These are phyloP conservation scores for Lasioglossum oenotherae DNA, from an alignment of 2,888 invertebrate genomes.

Conservation along the genomic window DNA sequence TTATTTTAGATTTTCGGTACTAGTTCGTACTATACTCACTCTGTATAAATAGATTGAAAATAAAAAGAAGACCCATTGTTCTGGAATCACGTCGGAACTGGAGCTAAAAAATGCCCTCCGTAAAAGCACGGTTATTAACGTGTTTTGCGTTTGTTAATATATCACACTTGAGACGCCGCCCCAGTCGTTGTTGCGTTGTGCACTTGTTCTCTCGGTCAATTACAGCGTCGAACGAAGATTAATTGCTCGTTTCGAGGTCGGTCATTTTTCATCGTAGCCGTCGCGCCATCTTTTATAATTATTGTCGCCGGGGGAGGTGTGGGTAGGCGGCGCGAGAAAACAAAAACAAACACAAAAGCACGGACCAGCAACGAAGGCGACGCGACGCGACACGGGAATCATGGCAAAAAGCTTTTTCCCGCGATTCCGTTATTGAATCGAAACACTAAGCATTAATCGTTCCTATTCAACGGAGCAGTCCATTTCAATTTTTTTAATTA, in stretches of 20 bases:
- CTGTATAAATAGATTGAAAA: background rate
- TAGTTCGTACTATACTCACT: background rate
- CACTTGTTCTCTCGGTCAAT: slow-evolving; percentile 44
- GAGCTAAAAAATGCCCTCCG: background rate
- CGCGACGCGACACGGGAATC: background rate
- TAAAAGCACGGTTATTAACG: slow-evolving; percentile 28
- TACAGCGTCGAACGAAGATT: slow-evolving; percentile 50
- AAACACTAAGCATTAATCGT: background rate
- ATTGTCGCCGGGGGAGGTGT: background rate
- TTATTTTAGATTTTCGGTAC: too few species aligned
- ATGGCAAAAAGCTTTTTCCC: background rate
- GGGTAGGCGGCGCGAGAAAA: background rate
- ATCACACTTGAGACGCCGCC: slow-evolving; percentile 36
- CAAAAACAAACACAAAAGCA: background rate
- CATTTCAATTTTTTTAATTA: slow-evolving; percentile 11
- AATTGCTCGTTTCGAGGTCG: slow-evolving; percentile 18
- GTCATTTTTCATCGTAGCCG: slow-evolving; percentile 41
- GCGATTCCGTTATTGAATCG: background rate
- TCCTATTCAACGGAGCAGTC: background rate
- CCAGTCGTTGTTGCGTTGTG: slow-evolving; percentile 28
- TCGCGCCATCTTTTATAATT: slow-evolving; percentile 34
- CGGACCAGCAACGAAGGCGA: background rate
- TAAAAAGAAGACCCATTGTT: background rate
- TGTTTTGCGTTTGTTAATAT: slow-evolving; percentile 37
- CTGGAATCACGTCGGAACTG: background rate